A percentile compares a stretch with the other conserved stretches of the same genome.
Conservation (phyloP, 2,113 vertebrate species). For the Clarias magur region DNA sequence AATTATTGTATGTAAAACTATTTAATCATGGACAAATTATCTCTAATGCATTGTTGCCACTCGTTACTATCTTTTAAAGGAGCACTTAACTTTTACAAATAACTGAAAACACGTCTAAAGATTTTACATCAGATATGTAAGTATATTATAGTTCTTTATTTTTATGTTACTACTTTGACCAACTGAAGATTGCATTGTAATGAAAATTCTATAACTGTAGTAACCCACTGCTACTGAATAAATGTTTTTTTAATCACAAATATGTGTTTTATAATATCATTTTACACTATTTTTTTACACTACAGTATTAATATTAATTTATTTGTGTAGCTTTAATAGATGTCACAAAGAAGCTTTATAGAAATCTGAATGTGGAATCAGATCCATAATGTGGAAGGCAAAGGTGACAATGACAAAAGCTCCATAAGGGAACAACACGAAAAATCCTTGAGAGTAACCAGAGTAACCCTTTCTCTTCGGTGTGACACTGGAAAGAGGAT, state of each 20-base stretch:
- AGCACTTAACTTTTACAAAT: slow-evolving; percentile 46
- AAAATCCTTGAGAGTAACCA: background rate
- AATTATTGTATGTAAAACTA: slow-evolving; percentile 49
- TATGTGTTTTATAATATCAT: background rate
- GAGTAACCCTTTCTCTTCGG: background rate
- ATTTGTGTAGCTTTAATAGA: too few species aligned
- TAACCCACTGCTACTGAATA: slow-evolving; percentile 72
- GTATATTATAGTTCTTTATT: slow-evolving; percentile 64
- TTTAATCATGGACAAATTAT: slow-evolving; percentile 68
- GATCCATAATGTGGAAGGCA: background rate
- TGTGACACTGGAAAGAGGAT: background rate
- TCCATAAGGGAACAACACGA: too few species aligned
- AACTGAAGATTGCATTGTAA: slow-evolving; percentile 63
- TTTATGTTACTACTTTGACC: slow-evolving; percentile 67
- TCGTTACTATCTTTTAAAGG: slow-evolving; percentile 46
- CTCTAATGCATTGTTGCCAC: slow-evolving; percentile 55
- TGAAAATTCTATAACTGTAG: slow-evolving; percentile 70
- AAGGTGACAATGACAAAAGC: background rate
- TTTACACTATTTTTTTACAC: background rate
- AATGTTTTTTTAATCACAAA: slow-evolving; percentile 64
- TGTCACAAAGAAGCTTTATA: background rate
- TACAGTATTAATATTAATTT: background rate
- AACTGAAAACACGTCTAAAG: slow-evolving; percentile 54
- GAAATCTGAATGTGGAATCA: background rate
- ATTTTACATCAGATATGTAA: slow-evolving; percentile 61